These are phyloP conservation scores for Dicycla oo DNA, from an alignment of 2,888 invertebrate species.

Conservation along the genomic window DNA sequence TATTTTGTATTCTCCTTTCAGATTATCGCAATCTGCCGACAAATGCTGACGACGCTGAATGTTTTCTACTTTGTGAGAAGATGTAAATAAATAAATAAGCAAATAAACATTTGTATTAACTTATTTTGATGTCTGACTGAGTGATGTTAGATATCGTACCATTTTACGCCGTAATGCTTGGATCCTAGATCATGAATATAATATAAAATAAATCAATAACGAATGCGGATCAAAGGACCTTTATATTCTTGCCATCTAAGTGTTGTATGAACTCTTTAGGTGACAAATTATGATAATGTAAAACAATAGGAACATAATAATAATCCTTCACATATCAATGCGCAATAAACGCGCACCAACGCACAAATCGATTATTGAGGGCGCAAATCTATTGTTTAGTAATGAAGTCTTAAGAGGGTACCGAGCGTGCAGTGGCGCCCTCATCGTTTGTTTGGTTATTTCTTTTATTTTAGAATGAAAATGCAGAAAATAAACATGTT, in stretches of 20 bases:
- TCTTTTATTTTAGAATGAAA: no score
- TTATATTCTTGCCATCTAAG: background rate
- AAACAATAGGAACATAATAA: slow-evolving; percentile 44
- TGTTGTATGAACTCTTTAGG: background rate
- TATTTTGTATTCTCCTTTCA: slow-evolving; percentile 59
- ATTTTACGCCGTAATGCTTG: background rate
- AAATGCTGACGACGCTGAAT: slow-evolving; percentile 37
- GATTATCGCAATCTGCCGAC: slow-evolving; percentile 55
- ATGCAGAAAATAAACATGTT: no score
- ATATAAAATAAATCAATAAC: background rate
- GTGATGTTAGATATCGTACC: background rate
- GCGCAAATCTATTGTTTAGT: slow-evolving; percentile 5
- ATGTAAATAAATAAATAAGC: slow-evolving; percentile 8
- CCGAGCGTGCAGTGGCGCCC: no score
- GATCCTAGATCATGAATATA: background rate
- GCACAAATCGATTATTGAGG: slow-evolving; percentile 38
- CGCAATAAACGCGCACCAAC: slow-evolving; percentile 28
- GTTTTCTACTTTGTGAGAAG: slow-evolving; percentile 11
- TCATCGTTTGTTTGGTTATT: no score
- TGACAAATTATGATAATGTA: slow-evolving; percentile 1
- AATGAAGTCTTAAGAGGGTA: no score
- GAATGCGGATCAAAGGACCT: background rate
- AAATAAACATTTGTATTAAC: background rate
- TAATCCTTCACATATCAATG: slow-evolving; percentile 36
- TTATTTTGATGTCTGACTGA: slow-evolving; percentile 1